Conservation (phyloP, 2,888 invertebrate genomes). For the Drosophila ustulata region DNA sequence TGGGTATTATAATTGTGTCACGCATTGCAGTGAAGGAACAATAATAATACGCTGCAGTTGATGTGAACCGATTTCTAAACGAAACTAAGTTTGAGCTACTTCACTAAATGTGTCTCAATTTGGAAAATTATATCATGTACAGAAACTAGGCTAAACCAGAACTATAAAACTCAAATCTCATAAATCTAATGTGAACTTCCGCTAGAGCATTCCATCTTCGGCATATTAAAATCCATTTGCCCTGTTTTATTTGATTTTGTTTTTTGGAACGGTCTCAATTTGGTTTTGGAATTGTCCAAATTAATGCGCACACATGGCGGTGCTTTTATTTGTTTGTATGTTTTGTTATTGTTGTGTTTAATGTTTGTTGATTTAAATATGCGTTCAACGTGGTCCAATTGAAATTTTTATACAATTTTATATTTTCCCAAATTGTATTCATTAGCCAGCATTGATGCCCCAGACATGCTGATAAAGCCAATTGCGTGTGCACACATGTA, state of each 20-base stretch:
- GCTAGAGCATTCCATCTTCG: constrained; percentile 19
- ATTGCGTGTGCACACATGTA: constrained; percentile 12
- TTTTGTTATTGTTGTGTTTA: constrained; percentile 11
- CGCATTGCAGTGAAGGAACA: neutral
- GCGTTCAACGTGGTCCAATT: constrained; percentile 26
- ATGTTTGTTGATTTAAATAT: constrained; percentile 39
- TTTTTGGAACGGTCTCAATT: constrained; percentile 29
- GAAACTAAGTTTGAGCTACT: too few relatives aligned
- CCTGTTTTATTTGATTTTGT: constrained; percentile 16
- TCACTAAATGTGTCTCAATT: too few relatives aligned
- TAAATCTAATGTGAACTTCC: constrained; percentile 4
- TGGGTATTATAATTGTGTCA: constrained; percentile 1
- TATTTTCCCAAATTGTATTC: constrained; percentile 26
- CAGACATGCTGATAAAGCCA: constrained; percentile 29
- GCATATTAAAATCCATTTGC: neutral
- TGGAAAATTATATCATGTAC: too few relatives aligned
- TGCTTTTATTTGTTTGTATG: constrained; percentile 12
- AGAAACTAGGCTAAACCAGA: neutral
- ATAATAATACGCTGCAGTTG: neutral
- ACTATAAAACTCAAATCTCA: neutral
- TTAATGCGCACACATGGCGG: constrained; percentile 52
- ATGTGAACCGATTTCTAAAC: neutral
- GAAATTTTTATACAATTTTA: constrained; percentile 28
- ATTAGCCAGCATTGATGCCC: constrained; percentile 29
- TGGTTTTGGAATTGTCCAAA: constrained; percentile 45